Evolutionary conservation across 1,140 invertebrate genomes (phyloP), one percentile per base, ranked within the genome.

Genomic region (Ceratina calcarata): DNA sequence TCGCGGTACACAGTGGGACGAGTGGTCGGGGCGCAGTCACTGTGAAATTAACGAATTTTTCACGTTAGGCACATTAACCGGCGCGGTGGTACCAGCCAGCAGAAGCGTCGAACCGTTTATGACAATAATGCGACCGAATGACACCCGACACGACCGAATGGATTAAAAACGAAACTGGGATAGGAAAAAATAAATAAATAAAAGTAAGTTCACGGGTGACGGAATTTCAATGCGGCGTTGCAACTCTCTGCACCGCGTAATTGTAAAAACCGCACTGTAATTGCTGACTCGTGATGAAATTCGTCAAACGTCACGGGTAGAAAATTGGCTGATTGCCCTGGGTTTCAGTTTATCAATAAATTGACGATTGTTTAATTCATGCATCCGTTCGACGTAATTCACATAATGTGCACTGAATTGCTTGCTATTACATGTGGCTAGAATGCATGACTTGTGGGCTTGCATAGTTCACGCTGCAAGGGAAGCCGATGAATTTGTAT

Each of bases 41-140:
- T 88, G 88, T 88, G 86, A 89, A 90, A 89, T 90, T 89, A 89
- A 90, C 87, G 88, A 89, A 90, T 88, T 90, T 89, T 88, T 86
- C 80, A 85, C 80, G 80, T 87, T 87, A 73, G 87, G 81, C 81
- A 83, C 85, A 89, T 89, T 88, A 88, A 88, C 85, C 74, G 62
- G 76, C 66, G 60, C 69, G 65, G 66, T 2, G 55, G 16, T 57
- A 60, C 69, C 74, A 74, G 76, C 86, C 84, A 86, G 81, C 81
- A 86, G 76, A 86, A 86, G 77, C 77, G 77, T 76, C 84, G 82
- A 86, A 86, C 83, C 72, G 75, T 87, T 87, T 87, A 87, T 87
- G 86, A 87, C 83, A 82, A 86, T 73, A 74, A 86, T 72, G 79
- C 66, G 66, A 82, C 20, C 83, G 69, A 81, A 84, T 78, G 78